Evolutionary conservation across 2,113 vertebrate species (phyloP), one percentile per base, ranked within the genome.

Genomic region (Synchiropus splendidus): DNA sequence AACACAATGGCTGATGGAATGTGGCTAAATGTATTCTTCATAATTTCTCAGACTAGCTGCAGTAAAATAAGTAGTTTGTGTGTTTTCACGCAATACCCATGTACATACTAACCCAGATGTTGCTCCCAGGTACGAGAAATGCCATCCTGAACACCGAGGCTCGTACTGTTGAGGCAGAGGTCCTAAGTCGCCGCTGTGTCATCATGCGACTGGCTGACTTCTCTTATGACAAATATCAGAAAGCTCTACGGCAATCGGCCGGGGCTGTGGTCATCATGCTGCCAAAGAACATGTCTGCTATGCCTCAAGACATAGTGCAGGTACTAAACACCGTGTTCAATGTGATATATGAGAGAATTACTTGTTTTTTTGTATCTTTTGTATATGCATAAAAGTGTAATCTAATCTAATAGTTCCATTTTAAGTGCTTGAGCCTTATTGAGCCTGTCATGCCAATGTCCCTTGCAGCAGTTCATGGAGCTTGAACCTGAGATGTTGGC

Each of bases 71-170:
- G n/a, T n/a, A n/a, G n/a, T n/a, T n/a, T n/a, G n/a, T n/a, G n/a
- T n/a, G n/a, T n/a, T n/a, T n/a, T 27, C 4, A 27, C 21, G 8
- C 8, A 27, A 27, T 5, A 27, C 21, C 21, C 21, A 27, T 27
- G 4, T n/a, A n/a, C n/a, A n/a, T 18, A 6, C n/a, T 11, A n/a
- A 35, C 6, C 12, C n/a, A n/a, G n/a, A 1, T 12, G 32, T n/a
- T 18, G 1, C 57, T 18, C 4, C 18, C 39, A 99, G 94, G 95
- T 54, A 97, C 95, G 0, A 83, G 94, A 47, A 99, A 91, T 1
- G 89, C 95, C 0, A 92, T 99, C 70, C 74, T 99, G 2, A 99
- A 98, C 80, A 97, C 93, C 0, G 95, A 99, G 70, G 95, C 94
- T 0, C 93, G 94, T 55, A 92, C 94, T 0, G 80, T 89, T 3